Evolutionary conservation across 2,797 vertebrate genomes (phyloP), one percentile per base, ranked within the genome.

Genomic region (Gymnoscopelus microlampas): DNA sequence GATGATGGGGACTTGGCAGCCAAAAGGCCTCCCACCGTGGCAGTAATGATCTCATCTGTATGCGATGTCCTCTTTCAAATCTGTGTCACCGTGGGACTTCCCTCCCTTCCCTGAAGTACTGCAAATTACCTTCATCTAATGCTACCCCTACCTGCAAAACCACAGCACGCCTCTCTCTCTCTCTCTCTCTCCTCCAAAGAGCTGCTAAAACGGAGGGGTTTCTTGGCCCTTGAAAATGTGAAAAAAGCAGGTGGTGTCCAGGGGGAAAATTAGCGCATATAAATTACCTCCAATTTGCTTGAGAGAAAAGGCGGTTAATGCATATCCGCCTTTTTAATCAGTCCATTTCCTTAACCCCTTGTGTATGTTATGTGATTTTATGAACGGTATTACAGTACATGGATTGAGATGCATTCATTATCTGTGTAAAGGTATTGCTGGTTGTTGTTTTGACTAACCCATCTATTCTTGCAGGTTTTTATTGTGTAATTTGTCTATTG

Each of bases 11-110:
- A 50, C 10, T 26, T 55, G 19, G 71, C 58, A 73, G 69, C 64
- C 80, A 77, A 13, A 53, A 85, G 81, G 50, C 77, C 75, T 86
- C 82, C 79, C 68, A 56, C 65, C 68, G 65, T 61, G 76, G 83
- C 79, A 68, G 84, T 91, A 91, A 91, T 91, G 87, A 90, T 86
- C 86, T 90, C 79, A 91, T 92, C 88, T 92, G 82, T 90, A 92
- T 91, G 89, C 90, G 84, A 79, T 89, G 83, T 90, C 83, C 87
- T 83, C 71, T 70, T 44, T 86, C 68, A 79, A 81, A 86, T 86
- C 83, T 75, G 73, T 80, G 81, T 76, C 88, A 73, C 82, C 53
- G 70, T 77, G 84, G 85, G 86, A 82, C 77, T 75, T 60, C 70
- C 57, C 60, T 77, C 71, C 81, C 82, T 83, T 75, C 63, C 76